Base-by-base conservation (phyloP, 2,113 vertebrate species). In the Cnemophilus loriae region DNA sequence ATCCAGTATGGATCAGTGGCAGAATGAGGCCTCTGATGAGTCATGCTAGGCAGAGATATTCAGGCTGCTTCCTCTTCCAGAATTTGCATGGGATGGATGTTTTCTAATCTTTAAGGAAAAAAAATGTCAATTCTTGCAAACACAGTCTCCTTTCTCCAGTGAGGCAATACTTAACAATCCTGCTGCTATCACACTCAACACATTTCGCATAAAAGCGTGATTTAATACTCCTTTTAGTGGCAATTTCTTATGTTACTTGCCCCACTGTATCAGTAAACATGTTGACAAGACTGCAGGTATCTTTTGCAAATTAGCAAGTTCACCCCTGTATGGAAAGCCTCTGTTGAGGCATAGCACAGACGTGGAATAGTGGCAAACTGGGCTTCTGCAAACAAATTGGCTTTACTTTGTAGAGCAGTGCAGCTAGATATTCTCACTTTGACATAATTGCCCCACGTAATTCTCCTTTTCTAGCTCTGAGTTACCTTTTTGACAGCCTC, bases 401-500 rank as follows among this genome's bases (percentile, higher is more conserved):
- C 22, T 3, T 74, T 50, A 42, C 32, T 37, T 85, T 52, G 69
- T 37, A 46, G 30, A 83, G 73, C 44, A 44, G 24, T 60, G 30
- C 60, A 60, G 42, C 37, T 59, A 84, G 47, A 90, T 76, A 90
- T 37, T 83, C 59, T 96, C 55, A 27, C 59, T 95, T 90, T 56
- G 87, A 67, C 85, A 86, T 77, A 67, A 84, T 9, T 74, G 64
- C 68, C 37, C 14, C 4, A 1, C 0, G 0, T 85, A 91, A 77
- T 88, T 85, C 79, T 77, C 12, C 27, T 70, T 77, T 84, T 46
- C 65, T 49, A 96, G 50, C 91, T 79, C 81, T 13, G 56, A 78
- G 68, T 71, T 92, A 88, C 79, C 68, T 95, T 92, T 95, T 1
- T 93, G 96, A 94, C 85, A 96, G 85, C 52, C 26, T 70, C 71